phyloP scores from a whole-genome alignment of 2,888 invertebrate species.

The Mallateleia sp. region DNA sequence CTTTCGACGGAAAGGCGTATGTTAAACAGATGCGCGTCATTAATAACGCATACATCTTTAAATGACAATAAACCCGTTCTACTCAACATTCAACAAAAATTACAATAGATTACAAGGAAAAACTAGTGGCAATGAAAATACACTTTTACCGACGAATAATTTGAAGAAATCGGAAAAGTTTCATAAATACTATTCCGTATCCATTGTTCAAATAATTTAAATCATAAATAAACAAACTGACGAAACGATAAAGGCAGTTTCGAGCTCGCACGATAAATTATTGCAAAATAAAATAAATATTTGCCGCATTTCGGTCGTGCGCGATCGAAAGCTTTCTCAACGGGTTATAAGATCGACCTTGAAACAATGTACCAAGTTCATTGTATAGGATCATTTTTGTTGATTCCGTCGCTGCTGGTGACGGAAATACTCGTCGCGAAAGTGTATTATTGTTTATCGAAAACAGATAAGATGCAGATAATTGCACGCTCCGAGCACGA shows the following conservation, averaged over 20 bases:
- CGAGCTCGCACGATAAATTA: slow-evolving; percentile 11
- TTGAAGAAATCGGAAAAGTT: no score
- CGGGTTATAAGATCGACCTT: slow-evolving; percentile 33
- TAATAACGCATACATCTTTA: no score
- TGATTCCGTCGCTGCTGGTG: background rate
- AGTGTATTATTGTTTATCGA: slow-evolving; percentile 32
- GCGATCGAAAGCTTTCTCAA: background rate
- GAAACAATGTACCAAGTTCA: slow-evolving; percentile 35
- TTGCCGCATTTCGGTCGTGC: slow-evolving; percentile 1
- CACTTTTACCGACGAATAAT: no score
- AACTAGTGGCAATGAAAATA: no score
- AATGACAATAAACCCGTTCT: no score
- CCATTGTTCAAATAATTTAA: no score
- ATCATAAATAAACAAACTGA: slow-evolving; percentile 40
- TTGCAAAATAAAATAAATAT: slow-evolving; percentile 32
- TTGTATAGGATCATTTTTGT: slow-evolving; percentile 28
- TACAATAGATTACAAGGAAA: no score
- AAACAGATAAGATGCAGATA: slow-evolving; percentile 31
- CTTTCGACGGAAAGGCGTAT: slow-evolving; percentile 1
- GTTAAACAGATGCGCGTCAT: no score
- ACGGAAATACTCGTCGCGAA: background rate
- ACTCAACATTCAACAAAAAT: no score
- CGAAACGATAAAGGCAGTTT: slow-evolving; percentile 13
- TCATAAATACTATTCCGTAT: no score
- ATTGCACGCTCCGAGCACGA: slow-evolving; percentile 13